Evolutionary conservation across 2,888 invertebrate genomes (phyloP), one percentile per base, ranked within the genome.

Genomic region (Diabrotica balteata): DNA sequence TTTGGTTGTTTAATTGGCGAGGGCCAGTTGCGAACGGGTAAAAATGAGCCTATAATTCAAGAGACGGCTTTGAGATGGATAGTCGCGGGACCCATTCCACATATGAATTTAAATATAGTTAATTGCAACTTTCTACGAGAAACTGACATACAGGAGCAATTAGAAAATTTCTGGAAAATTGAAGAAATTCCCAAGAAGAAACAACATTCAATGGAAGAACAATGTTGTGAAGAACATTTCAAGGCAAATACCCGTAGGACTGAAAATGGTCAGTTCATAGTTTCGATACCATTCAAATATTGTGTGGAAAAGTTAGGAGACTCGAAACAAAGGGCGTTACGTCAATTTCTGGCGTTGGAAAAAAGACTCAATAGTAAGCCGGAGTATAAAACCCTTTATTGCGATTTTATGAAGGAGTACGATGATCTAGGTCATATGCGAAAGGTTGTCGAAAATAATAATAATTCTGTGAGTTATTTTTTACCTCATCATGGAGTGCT

Each of bases 401-500:
- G 17, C 43, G 54, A 65, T 9, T 71, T 73, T 52, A 69, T 69
- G 61, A 47, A 68, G 17, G 66, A 71, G 47, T 73, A 71, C 17
- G 32, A 58, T 10, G 52, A 52, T 8, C 55, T 69, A 59, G 73
- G 69, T 17, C 71, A 71, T 54, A 73, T 71, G 71, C n/a, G 42
- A 32, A 6, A 68, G 42, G n/a, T 65, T 8, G 46, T 22, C 17
- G 8, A 11, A 11, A 4, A 46, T 9, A 22, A 7, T 42, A 43
- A 7, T n/a, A 52, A 65, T n/a, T n/a, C 43, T 9, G 43, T 44
- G 1, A 53, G 46, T 22, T 65, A 59, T 51, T 73, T 62, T 60
- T 46, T 73, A n/a, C 72, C 74, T 8, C 74, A 74, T 62, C 72
- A 74, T 46, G 49, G 64, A 1, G 68, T 73, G 8, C 22, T 70